Conservation (phyloP, 2,888 invertebrate genomes). For the Drosophila silvestris region DNA sequence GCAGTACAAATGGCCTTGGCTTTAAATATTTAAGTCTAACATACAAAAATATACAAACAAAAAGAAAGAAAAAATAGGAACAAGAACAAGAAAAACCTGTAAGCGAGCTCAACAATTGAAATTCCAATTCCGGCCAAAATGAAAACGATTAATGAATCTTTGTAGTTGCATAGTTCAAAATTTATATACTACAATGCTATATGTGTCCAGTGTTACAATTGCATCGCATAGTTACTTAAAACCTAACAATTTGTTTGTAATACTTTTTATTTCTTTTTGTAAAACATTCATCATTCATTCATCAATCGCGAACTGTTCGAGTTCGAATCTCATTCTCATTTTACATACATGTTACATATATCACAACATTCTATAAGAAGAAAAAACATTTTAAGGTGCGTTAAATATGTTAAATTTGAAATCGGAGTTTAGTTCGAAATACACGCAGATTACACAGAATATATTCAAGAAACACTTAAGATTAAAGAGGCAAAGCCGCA, state of each 20-base stretch:
- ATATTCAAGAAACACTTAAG: constrained; percentile 29
- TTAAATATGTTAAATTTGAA: constrained; percentile 15
- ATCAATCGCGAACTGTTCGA: neutral
- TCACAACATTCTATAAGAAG: constrained; percentile 62
- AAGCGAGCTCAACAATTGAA: constrained; percentile 43
- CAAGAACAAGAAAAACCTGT: constrained; percentile 25
- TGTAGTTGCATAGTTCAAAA: constrained; percentile 44
- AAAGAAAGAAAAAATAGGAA: constrained; percentile 11
- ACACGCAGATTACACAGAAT: constrained; percentile 17
- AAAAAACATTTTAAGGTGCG: constrained; percentile 18
- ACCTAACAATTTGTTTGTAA: constrained; percentile 45
- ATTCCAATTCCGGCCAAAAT: constrained; percentile 36
- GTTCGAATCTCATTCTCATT: constrained; percentile 29
- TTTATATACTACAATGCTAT: constrained; percentile 44
- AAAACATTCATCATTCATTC: constrained; percentile 22
- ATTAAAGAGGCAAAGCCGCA: constrained; percentile 23
- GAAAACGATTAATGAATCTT: constrained; percentile 18
- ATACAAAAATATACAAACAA: constrained; percentile 10
- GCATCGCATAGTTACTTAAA: constrained; percentile 61
- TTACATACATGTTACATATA: constrained; percentile 58
- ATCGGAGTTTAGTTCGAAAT: constrained; percentile 17
- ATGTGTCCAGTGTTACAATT: constrained; percentile 52
- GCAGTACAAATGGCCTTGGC: constrained; percentile 80
- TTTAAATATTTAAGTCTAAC: constrained; percentile 66
- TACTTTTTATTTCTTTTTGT: constrained; percentile 25